Base-by-base conservation (phyloP, 2,113 vertebrate genomes). In the Uropsilus gracilis region DNA sequence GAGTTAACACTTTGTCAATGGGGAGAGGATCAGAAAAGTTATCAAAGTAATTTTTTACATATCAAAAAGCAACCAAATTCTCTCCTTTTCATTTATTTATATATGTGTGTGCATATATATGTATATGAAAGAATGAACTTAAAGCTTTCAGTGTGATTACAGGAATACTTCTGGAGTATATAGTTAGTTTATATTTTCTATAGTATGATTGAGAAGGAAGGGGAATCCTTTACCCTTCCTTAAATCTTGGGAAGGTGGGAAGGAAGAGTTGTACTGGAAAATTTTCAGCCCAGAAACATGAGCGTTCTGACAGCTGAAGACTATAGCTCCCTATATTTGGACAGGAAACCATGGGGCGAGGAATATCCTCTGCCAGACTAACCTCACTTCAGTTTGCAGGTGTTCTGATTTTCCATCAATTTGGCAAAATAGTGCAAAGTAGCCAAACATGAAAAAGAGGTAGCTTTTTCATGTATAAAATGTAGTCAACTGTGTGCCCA, bases 1-100 rank as follows among this genome's bases (percentile, higher is more conserved):
- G 39, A 85, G 42, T 77, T 86, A 88, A 63, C 32, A 81, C 30
- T 92, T 87, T 93, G 8, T 90, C 90, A 85, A 32, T 90, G 34
- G 17, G 11, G 55, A 91, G 20, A 91, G 46, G n/a, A 18, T 22
- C 64, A 39, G 66, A 69, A 78, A 8, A 68, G 6, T 75, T 89
- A 76, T 34, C 72, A 30, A 71, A 89, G 84, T 63, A 24, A 55
- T 20, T 55, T 55, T 55, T 53, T 53, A 18, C 78, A 3, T 53
- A 28, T 42, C 53, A 94, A 57, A 59, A 85, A 32, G 28, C 24
- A 14, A 5, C 42, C 24, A 90, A 20, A 13, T 5, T 39, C 46
- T 28, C 9, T 28, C 9, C 30, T 7, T 39, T 39, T n/a, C 48
- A 22, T 39, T 86, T 71, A 18, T 48, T 90, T 92, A 2, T 63